Conservation (phyloP, 2,888 invertebrate species). For the Meta bourneti region DNA sequence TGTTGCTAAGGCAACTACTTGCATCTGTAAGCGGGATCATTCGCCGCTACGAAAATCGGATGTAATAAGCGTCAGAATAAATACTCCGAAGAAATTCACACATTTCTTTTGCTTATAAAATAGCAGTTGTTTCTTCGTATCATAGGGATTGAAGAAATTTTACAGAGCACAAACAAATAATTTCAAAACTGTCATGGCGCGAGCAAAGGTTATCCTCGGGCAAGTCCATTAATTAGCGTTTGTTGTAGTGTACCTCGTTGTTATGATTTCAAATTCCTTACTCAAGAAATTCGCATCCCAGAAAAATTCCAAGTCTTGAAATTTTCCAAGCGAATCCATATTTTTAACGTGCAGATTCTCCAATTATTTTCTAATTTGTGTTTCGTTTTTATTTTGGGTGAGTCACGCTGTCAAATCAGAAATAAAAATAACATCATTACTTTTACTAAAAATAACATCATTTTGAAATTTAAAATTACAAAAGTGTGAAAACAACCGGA, state of each 20-base stretch:
- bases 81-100: not conserved
- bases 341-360: not conserved
- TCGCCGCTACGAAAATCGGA: constrained; percentile 1
- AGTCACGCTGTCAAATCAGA: not conserved
- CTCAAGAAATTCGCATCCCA: too few relatives aligned
- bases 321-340: too few relatives aligned
- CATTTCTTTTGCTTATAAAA: not conserved
- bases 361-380: not conserved
- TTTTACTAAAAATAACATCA: not conserved
- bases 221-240: constrained; percentile 65
- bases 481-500: too few relatives aligned
- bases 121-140: not conserved
- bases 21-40: constrained; percentile 49
- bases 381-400: not conserved
- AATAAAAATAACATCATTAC: not conserved
- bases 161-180: constrained; percentile 36
- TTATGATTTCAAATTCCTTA: too few relatives aligned
- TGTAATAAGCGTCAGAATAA: not conserved
- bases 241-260: constrained; percentile 1
- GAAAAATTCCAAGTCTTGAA: too few relatives aligned
- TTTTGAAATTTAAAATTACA: too few relatives aligned
- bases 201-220: constrained; percentile 74
- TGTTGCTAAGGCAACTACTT: constrained; percentile 69
- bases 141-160: not conserved
- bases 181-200: constrained; percentile 75